Percentiles rank a stretch among this genome's conserved stretches.
Evolutionary conservation across 1,140 invertebrate species (phyloP).

Genomic region (Phthorimaea operculella): DNA sequence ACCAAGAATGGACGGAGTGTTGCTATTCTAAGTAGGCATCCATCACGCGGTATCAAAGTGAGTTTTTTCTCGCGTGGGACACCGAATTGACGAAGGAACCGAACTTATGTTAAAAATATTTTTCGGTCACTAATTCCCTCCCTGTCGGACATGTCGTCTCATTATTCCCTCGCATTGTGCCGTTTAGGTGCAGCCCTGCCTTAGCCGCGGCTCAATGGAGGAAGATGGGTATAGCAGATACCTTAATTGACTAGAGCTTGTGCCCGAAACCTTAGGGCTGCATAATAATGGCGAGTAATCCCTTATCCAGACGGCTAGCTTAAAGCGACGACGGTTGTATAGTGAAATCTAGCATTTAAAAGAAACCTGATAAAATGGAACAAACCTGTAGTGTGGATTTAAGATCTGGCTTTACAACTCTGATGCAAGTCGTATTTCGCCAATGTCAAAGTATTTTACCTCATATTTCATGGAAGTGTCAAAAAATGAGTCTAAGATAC

Average conservation of each 20-base stretch:
- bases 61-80: too few relatives aligned
- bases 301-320: slow-evolving; percentile 42
- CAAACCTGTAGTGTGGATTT: too few relatives aligned
- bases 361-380: neutral
- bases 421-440: too few relatives aligned
- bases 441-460: too few relatives aligned
- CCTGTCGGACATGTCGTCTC: slow-evolving; percentile 37
- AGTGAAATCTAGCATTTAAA: slow-evolving; percentile 37
- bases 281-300: slow-evolving; percentile 63
- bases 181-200: slow-evolving; percentile 38
- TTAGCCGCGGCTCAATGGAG: slow-evolving; percentile 28
- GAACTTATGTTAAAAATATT: too few relatives aligned
- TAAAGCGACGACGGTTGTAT: slow-evolving; percentile 5
- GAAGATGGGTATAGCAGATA: slow-evolving; percentile 57
- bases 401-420: too few relatives aligned
- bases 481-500: too few relatives aligned
- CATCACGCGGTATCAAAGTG: too few relatives aligned
- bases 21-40: too few relatives aligned
- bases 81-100: too few relatives aligned
- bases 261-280: slow-evolving; percentile 59
- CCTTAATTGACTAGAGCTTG: slow-evolving; percentile 63
- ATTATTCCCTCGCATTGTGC: slow-evolving; percentile 55
- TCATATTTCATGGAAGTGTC: too few relatives aligned
- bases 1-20: too few relatives aligned
- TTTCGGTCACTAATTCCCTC: neutral